Base-by-base conservation (phyloP, 2,113 vertebrate genomes). In the Catharus fuscescens region DNA sequence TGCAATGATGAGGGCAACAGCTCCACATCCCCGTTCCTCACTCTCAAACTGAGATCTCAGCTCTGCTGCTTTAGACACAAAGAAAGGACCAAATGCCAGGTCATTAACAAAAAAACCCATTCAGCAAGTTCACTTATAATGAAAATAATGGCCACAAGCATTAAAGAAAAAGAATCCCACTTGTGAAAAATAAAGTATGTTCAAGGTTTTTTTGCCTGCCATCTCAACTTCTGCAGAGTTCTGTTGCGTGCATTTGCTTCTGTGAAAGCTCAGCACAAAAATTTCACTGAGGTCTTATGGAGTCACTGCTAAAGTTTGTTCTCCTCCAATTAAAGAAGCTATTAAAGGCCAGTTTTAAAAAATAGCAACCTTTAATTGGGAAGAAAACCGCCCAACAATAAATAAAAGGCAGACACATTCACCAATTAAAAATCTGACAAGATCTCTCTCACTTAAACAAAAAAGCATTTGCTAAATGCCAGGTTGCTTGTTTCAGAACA, bases 371-470 rank as follows among this genome's bases (percentile, higher is more conserved):
- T 92, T 95, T 97, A 98, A 98, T 92, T 98, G 95, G 97, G 88
- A 93, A 95, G 86, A 94, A 95, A 96, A 97, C 91, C 12, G 8
- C 92, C 94, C 87, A 94, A 92, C 88, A 92, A 80, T 71, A 95
- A 97, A 91, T 82, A 96, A 88, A 91, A 91, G 78, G 92, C 57
- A 97, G 94, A 85, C 94, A 97, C 59, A 66, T 91, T 94, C 89
- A 88, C 96, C 96, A 97, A 98, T 98, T 97, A 97, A 97, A 97
- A 97, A 91, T 77, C 78, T 97, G 96, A 97, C 96, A 97, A 93
- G 93, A 95, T 92, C 64, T 92, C 53, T 91, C 83, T 90, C 81
- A 44, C 31, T 59, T 45, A 25, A 16, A 73, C 40, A 44, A 73
- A 38, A 36, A 14, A 82, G 23, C 82, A 65, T 89, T 97, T 97